Percentiles rank a stretch among this genome's conserved stretches.
These are phyloP conservation scores for Sardina pilchardus DNA, from an alignment of 2,113 vertebrate genomes.

Conservation along the genomic window DNA sequence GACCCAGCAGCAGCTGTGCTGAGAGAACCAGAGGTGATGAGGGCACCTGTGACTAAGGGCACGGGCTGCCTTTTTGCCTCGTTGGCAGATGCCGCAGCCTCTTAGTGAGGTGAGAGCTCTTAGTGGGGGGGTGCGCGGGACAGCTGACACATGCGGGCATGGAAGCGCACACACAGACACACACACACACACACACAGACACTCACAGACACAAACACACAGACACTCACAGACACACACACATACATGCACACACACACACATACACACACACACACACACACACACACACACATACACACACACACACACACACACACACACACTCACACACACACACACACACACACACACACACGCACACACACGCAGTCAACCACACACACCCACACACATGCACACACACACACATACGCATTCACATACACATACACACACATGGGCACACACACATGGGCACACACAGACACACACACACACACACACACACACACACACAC, in stretches of 20 bases:
- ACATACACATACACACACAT: not conserved
- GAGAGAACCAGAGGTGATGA: not conserved
- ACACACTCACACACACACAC: not conserved
- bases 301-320: not conserved
- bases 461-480: not conserved
- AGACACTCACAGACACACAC: not conserved
- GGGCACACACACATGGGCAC: not conserved
- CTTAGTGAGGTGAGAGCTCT: not conserved
- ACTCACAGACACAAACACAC: not conserved
- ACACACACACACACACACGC: not conserved
- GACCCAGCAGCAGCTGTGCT: not conserved
- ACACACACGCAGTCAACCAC: not conserved
- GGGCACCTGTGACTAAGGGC: conserved; percentile 8
- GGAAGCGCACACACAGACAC: not conserved
- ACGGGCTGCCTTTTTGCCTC: not conserved
- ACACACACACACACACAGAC: not conserved
- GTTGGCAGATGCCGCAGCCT: not conserved
- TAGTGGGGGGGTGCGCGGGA: not conserved
- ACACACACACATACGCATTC: not conserved
- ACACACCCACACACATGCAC: not conserved
- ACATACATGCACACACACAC: not conserved
- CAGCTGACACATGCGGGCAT: not conserved
- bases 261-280: not conserved
- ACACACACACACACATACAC: not conserved
- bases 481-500: not conserved